Evolutionary conservation across 2,113 vertebrate genomes (phyloP), one percentile per base, ranked within the genome.

Genomic region (Daubentonia madagascariensis): DNA sequence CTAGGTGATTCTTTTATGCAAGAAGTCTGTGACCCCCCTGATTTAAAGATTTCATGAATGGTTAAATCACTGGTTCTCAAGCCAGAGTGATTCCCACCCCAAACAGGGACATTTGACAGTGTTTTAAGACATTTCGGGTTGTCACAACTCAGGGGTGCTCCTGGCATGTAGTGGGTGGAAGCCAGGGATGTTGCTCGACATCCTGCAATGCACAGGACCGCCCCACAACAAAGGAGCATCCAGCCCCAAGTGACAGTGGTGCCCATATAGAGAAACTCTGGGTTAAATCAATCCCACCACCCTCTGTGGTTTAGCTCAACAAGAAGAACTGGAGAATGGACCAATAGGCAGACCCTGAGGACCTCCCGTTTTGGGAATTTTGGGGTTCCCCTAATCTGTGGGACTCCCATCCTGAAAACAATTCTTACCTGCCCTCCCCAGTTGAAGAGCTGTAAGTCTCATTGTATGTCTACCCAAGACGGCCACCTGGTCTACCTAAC

Each of bases 371-470:
- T 50, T 8, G 20, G 37, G 63, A 59, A 35, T 40, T 40, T 8
- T 23, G 37, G 63, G 45, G 30, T 40, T n/a, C 13, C 54, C 76
- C 57, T 28, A 5, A 28, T 32, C 17, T 20, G 8, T 28, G 22
- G 25, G 45, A 5, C 16, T 40, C 43, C 43, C 54, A n/a, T 61
- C 23, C 59, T 35, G 8, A 30, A 37, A 16, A 54, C 25, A 63
- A 28, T 13, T 63, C 61, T 63, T 30, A 63, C 61, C 61, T 30
- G 61, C 61, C 61, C 30, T 20, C 40, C 65, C 75, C 17, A 6
- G 50, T 10, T 0, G 3, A 35, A 54, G 13, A 10, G 32, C 45
- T 0, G 0, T 0, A 11, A 18, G 81, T 1, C 0, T 43, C 52
- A 32, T 3, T 48, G 28, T 17, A 0, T 23, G 11, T n/a, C 23